phyloP scores from a whole-genome alignment of 2,888 invertebrate genomes.

The Gnatocerus cornutus region DNA sequence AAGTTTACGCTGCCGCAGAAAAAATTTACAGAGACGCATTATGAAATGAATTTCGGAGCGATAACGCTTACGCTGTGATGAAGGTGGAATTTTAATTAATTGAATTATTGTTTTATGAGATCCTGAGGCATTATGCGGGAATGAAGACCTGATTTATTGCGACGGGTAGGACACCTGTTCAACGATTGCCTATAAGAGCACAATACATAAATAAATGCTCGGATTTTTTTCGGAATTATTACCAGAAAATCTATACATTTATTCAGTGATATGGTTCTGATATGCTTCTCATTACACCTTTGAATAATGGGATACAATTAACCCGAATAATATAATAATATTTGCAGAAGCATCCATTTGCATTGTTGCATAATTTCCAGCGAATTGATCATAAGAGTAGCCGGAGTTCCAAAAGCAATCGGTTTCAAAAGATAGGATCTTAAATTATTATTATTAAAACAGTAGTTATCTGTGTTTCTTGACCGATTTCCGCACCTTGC shows the following conservation, averaged over 20 bases:
- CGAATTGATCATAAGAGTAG: background rate
- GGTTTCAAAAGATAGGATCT: too few species aligned
- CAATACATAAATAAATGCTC: too few species aligned
- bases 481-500: too few species aligned
- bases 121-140: conserved; percentile 10
- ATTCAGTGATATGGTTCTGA: too few species aligned
- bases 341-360: background rate
- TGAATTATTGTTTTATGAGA: conserved; percentile 30
- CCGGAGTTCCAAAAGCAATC: too few species aligned
- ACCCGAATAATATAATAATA: conserved; percentile 1
- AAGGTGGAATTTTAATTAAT: conserved; percentile 32
- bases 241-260: too few species aligned
- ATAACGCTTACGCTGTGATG: background rate
- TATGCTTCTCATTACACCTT: too few species aligned
- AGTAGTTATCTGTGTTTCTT: too few species aligned
- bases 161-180: conserved; percentile 27
- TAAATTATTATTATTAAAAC: too few species aligned
- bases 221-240: too few species aligned
- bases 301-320: background rate
- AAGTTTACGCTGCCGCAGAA: conserved; percentile 7
- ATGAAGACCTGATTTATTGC: conserved; percentile 33
- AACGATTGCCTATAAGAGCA: background rate
- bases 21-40: conserved; percentile 7
- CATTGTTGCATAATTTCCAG: background rate
- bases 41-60: background rate